Conservation (phyloP, 2,113 vertebrate genomes). For the Grus americana region DNA sequence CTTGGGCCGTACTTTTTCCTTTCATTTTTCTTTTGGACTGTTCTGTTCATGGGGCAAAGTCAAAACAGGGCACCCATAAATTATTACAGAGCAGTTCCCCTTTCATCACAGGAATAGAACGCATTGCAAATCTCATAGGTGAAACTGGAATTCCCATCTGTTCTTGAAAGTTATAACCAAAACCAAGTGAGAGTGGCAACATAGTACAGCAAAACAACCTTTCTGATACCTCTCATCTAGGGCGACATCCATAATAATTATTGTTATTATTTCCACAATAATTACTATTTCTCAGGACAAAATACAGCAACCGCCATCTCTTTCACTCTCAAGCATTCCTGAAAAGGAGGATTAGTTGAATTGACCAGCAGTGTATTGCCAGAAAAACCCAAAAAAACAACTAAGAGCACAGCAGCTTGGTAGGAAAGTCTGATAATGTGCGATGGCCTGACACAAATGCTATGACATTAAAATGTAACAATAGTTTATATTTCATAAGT, state of each 20-base stretch:
- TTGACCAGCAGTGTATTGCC: neutral
- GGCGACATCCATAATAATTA: neutral
- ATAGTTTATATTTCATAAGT: neutral
- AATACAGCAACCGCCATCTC: neutral
- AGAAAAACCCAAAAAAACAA: neutral
- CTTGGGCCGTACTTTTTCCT: constrained; percentile 48
- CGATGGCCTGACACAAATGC: neutral
- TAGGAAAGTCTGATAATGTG: neutral
- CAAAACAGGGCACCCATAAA: constrained; percentile 33
- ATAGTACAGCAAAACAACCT: neutral
- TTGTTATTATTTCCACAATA: neutral
- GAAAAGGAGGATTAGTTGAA: neutral
- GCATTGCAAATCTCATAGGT: neutral
- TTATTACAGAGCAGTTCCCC: neutral
- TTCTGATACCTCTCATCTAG: neutral
- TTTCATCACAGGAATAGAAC: constrained; percentile 1
- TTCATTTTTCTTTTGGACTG: constrained; percentile 55
- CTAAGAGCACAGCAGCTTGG: neutral
- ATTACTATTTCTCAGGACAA: neutral
- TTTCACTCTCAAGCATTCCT: neutral
- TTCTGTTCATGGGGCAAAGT: constrained; percentile 9
- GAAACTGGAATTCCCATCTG: neutral
- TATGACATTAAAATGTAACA: neutral
- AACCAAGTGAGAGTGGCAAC: neutral
- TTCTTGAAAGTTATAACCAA: neutral